Evolutionary conservation across 2,797 vertebrate species (phyloP).

Genomic region (Helostoma temminkii): DNA sequence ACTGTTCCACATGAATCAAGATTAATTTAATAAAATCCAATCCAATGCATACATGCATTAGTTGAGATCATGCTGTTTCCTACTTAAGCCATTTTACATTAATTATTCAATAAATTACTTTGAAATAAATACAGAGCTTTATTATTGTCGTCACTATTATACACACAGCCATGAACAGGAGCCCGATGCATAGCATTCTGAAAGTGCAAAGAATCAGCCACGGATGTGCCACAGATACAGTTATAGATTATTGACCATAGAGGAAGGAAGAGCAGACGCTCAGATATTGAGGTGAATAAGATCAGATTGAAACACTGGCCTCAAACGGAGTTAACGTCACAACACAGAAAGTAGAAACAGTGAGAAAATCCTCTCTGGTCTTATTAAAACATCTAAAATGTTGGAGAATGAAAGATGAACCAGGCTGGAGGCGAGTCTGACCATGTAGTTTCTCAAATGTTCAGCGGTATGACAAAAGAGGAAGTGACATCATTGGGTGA

Average conservation of each 20-base stretch:
- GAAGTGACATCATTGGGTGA: slow-evolving; percentile 66
- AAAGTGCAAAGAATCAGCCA: slow-evolving; percentile 79
- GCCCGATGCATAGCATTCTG: slow-evolving; percentile 76
- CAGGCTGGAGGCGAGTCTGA: slow-evolving; percentile 32
- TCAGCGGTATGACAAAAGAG: slow-evolving; percentile 52
- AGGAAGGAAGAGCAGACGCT: slow-evolving; percentile 55
- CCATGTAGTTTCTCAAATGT: slow-evolving; percentile 40
- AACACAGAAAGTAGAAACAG: slow-evolving; percentile 36
- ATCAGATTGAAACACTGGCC: slow-evolving; percentile 54
- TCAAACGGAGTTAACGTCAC: slow-evolving; percentile 44
- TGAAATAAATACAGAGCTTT: slow-evolving; percentile 73
- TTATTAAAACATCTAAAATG: slow-evolving; percentile 11
- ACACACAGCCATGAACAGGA: slow-evolving; percentile 72
- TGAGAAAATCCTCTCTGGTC: slow-evolving; percentile 10
- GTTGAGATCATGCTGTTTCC: slow-evolving; percentile 74
- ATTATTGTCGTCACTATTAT: slow-evolving; percentile 48
- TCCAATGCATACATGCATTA: slow-evolving; percentile 77
- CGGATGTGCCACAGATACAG: slow-evolving; percentile 67
- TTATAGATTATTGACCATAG: slow-evolving; percentile 54
- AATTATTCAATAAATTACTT: slow-evolving; percentile 79
- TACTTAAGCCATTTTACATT: slow-evolving; percentile 65
- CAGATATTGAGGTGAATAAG: slow-evolving; percentile 51
- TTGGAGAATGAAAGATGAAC: slow-evolving; percentile 24
- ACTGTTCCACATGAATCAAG: slow-evolving; percentile 70
- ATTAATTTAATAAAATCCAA: slow-evolving; percentile 85